Conservation (phyloP, 2,888 invertebrate species). For the Polia nebulosa region DNA sequence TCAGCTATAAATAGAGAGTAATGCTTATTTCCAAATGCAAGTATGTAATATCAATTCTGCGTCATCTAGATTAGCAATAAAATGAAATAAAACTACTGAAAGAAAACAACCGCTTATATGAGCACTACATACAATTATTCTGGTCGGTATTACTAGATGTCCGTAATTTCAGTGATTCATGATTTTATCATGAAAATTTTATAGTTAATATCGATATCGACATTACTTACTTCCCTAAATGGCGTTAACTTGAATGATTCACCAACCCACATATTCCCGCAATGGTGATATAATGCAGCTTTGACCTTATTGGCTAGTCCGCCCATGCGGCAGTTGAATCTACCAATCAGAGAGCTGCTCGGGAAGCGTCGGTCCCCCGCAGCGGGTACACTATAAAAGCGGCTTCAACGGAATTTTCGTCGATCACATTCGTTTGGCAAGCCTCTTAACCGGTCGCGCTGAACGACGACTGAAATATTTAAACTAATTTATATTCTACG, state of each 20-base stretch:
- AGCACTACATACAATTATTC: not conserved
- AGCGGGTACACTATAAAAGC: slow-evolving; percentile 91
- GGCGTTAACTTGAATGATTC: slow-evolving; percentile 74
- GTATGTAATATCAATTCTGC: not conserved
- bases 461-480: slow-evolving; percentile 89
- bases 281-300: slow-evolving; percentile 88
- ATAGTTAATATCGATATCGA: slow-evolving; percentile 52
- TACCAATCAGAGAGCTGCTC: slow-evolving; percentile 86
- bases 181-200: not conserved
- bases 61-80: not conserved
- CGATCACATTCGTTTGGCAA: slow-evolving; percentile 92
- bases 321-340: slow-evolving; percentile 83
- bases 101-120: not conserved
- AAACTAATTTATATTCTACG: slow-evolving; percentile 85
- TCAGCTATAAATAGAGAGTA: slow-evolving; percentile 1
- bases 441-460: slow-evolving; percentile 93
- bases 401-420: slow-evolving; percentile 82
- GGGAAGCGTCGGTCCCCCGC: slow-evolving; percentile 89
- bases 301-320: slow-evolving; percentile 86
- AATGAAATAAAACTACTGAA: not conserved
- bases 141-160: not conserved
- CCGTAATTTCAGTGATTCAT: not conserved
- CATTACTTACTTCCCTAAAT: slow-evolving; percentile 66
- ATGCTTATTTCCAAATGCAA: slow-evolving; percentile 19
- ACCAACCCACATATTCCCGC: slow-evolving; percentile 89